phyloP scores from a whole-genome alignment of 1,140 invertebrate genomes.

The Heliconius melpomene region DNA sequence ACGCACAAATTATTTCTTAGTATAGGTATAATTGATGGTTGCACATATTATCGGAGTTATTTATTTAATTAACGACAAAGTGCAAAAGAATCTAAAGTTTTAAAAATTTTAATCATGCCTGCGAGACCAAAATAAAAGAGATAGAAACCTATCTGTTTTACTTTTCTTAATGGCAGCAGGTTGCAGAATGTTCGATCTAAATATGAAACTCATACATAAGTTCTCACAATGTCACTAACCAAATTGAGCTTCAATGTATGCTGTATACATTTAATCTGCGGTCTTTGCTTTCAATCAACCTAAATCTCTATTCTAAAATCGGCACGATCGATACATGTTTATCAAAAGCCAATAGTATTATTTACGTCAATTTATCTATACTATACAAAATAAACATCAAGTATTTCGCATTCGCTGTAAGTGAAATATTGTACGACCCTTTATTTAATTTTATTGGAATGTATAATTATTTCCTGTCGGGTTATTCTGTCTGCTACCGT shows the following conservation, averaged over 20 bases:
- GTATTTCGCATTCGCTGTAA: neutral
- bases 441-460: neutral
- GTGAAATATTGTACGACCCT: neutral
- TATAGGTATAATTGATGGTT: neutral
- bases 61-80: neutral
- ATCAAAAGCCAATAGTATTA: constrained; percentile 35
- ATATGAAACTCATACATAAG: constrained; percentile 31
- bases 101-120: too few species aligned
- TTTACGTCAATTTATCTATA: constrained; percentile 27
- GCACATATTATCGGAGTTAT: neutral
- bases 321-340: constrained; percentile 36
- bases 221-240: constrained; percentile 31
- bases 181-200: constrained; percentile 29
- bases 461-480: neutral
- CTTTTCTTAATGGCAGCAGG: constrained; percentile 6
- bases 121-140: neutral
- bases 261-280: constrained; percentile 29
- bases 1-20: constrained; percentile 1
- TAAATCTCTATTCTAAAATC: constrained; percentile 42
- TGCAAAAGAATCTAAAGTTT: too few species aligned
- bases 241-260: constrained; percentile 26
- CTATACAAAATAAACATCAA: neutral
- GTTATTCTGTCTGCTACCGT: neutral
- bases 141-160: neutral
- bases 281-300: constrained; percentile 36